Percentiles rank a stretch among this genome's conserved stretches.
Conservation (phyloP, 2,888 invertebrate genomes). For the Platycheirus albimanus region DNA sequence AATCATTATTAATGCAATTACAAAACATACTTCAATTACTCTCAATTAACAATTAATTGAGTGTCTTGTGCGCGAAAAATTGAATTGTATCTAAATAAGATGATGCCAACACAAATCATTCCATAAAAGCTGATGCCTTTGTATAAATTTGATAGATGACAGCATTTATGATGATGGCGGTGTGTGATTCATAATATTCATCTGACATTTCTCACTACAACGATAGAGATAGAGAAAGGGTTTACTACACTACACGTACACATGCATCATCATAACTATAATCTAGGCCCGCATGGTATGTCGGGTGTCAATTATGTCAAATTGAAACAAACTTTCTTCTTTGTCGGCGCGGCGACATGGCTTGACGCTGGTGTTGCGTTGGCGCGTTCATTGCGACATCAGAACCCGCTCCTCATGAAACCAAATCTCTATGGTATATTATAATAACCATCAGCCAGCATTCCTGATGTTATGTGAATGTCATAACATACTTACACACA, state of each 20-base stretch:
- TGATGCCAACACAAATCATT: conserved; percentile 69
- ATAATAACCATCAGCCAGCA: conserved; percentile 23
- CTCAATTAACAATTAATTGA: conserved; percentile 83
- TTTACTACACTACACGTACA: conserved; percentile 32
- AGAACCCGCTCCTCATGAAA: conserved; percentile 44
- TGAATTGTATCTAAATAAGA: conserved; percentile 74
- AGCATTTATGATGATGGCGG: conserved; percentile 69
- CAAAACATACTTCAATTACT: conserved; percentile 83
- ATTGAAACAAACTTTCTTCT: conserved; percentile 68
- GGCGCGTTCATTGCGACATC: conserved; percentile 46
- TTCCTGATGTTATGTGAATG: conserved; percentile 7
- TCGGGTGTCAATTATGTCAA: conserved; percentile 76
- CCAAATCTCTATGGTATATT: conserved; percentile 51
- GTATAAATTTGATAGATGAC: conserved; percentile 65
- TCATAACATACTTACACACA: conserved; percentile 8
- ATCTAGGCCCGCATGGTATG: conserved; percentile 75
- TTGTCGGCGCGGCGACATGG: conserved; percentile 65
- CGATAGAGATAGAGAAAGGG: conserved; percentile 45
- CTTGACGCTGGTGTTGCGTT: too few species aligned
- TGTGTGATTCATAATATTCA: conserved; percentile 30
- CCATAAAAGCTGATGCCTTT: conserved; percentile 24
- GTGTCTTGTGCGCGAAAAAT: conserved; percentile 76
- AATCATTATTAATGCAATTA: conserved; percentile 83
- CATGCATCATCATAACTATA: conserved; percentile 22
- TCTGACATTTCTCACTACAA: neutral